phyloP scores from a whole-genome alignment of 1,140 invertebrate genomes.

The Sycobia sp. region DNA sequence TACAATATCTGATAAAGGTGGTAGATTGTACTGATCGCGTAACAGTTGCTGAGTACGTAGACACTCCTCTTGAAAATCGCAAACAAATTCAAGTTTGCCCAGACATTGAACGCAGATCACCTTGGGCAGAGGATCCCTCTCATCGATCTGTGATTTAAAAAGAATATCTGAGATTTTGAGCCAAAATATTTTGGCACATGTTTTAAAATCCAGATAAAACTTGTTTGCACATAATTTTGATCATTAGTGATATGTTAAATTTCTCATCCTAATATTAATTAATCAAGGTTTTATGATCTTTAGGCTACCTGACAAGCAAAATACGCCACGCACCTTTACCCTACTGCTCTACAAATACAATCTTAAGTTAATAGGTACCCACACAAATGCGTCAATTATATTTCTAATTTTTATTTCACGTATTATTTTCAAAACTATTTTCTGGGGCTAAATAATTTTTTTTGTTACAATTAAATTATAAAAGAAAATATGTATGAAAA shows the following conservation, averaged over 20 bases:
- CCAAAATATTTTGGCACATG: conserved; percentile 7
- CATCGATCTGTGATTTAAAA: conserved; percentile 59
- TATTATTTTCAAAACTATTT: neutral
- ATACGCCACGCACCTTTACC: conserved; percentile 22
- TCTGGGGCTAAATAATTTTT: neutral
- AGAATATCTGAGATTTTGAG: conserved; percentile 21
- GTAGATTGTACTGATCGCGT: conserved; percentile 55
- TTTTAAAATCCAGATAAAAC: conserved; percentile 9
- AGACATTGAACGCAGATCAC: conserved; percentile 60
- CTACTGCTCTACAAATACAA: conserved; percentile 45
- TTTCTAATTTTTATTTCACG: conserved; percentile 3
- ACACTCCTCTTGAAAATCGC: conserved; percentile 62
- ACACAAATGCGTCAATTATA: conserved; percentile 24
- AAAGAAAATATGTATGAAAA: neutral
- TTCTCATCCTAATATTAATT: neutral
- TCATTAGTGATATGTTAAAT: neutral
- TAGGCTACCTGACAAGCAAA: neutral
- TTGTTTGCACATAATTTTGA: neutral
- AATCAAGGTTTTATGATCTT: too few relatives aligned
- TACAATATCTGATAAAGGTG: conserved; percentile 54
- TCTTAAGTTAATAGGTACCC: conserved; percentile 36
- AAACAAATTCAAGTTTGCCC: conserved; percentile 61
- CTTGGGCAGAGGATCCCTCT: conserved; percentile 59
- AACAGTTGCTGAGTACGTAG: conserved; percentile 58
- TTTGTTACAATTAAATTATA: neutral